phyloP scores from a whole-genome alignment of 2,888 invertebrate species.

The Syrphus vitripennis region DNA sequence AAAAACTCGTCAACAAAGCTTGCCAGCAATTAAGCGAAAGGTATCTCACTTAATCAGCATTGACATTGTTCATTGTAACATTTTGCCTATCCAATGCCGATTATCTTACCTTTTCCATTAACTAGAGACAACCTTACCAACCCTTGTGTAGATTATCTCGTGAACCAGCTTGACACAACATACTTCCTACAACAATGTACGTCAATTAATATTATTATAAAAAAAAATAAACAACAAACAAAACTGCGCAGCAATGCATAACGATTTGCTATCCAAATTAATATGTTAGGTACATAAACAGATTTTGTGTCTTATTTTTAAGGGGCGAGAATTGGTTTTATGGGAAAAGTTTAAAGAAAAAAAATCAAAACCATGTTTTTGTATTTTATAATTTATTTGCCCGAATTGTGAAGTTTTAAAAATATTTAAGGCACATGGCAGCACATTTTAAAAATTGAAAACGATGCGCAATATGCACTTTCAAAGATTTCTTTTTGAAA shows the following conservation, averaged over 20 bases:
- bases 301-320: background rate
- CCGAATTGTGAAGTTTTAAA: too few species aligned
- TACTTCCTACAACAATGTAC: conserved; percentile 47
- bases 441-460: too few species aligned
- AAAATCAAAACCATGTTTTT: background rate
- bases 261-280: background rate
- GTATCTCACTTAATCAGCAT: background rate
- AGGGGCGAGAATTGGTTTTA: background rate
- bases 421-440: too few species aligned
- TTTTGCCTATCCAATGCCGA: conserved; percentile 12
- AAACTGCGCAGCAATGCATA: conserved; percentile 67
- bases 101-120: conserved; percentile 48
- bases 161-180: conserved; percentile 36
- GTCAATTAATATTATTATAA: conserved; percentile 62
- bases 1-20: too few species aligned
- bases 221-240: conserved; percentile 47
- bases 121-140: conserved; percentile 27
- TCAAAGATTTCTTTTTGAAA: too few species aligned
- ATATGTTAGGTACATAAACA: background rate
- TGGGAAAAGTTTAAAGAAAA: background rate
- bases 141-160: conserved; percentile 37
- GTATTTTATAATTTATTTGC: too few species aligned
- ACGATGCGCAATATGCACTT: too few species aligned
- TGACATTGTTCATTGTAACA: background rate
- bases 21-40: too few species aligned